Conservation (phyloP, 1,140 invertebrate species). For the Homarus americanus region DNA sequence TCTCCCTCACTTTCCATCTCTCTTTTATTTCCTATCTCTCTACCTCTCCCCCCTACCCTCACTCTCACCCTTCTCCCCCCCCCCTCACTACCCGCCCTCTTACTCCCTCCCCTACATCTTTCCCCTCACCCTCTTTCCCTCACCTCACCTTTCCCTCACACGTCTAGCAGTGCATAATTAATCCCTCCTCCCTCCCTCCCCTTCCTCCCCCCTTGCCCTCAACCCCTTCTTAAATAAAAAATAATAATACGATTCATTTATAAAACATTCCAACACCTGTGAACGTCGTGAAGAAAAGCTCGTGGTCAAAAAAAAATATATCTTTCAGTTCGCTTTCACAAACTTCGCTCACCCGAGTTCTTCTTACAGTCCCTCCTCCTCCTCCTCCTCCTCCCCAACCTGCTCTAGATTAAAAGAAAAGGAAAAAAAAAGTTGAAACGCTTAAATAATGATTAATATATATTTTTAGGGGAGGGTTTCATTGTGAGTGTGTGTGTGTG, state of each 20-base stretch:
- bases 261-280: no score
- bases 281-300: no score
- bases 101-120: not conserved
- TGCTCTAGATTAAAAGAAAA: not conserved
- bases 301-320: no score
- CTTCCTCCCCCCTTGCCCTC: not conserved
- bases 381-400: not conserved
- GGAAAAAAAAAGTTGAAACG: not conserved
- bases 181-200: not conserved
- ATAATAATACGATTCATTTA: not conserved
- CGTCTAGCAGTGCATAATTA: not conserved
- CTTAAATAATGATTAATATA: not conserved
- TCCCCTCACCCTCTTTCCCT: not conserved
- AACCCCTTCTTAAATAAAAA: not conserved
- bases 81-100: not conserved
- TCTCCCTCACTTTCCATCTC: not conserved
- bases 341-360: no score
- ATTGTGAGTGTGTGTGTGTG: constrained; percentile 13
- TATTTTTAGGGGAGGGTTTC: not conserved
- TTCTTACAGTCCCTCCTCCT: not conserved
- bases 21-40: no score
- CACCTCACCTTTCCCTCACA: not conserved
- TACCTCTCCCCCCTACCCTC: not conserved
- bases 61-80: not conserved
- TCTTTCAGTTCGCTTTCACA: no score